Percentiles rank a stretch among this genome's conserved stretches.
Evolutionary conservation across 2,113 vertebrate genomes (phyloP).

Genomic region (Piaya cayana): DNA sequence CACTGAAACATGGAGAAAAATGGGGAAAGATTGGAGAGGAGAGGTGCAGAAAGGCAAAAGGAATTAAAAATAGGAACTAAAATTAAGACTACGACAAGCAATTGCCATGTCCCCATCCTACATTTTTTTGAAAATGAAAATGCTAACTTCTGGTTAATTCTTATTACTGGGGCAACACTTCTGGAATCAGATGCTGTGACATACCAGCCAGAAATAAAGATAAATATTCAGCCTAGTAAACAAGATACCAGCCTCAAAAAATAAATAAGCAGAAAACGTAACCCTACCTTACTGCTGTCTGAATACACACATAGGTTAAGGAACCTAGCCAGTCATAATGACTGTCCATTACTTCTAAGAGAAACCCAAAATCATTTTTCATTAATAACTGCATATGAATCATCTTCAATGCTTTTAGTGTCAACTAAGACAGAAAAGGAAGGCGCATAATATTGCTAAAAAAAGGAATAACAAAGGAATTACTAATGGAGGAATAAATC

Average conservation of each 20-base stretch:
- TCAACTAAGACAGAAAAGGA: not conserved
- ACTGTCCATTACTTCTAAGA: not conserved
- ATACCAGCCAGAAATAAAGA: not conserved
- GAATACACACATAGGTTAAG: not conserved
- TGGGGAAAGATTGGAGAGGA: not conserved
- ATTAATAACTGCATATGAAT: not conserved
- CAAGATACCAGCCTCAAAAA: constrained; percentile 6
- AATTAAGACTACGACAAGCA: not conserved
- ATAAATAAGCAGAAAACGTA: not conserved
- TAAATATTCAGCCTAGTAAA: not conserved
- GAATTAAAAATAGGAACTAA: not conserved
- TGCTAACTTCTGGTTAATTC: not conserved
- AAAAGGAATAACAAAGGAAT: not conserved
- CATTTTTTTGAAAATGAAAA: not conserved
- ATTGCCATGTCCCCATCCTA: not conserved
- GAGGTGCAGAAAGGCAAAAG: not conserved
- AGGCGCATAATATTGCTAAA: not conserved
- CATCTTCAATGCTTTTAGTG: not conserved
- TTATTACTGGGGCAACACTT: not conserved
- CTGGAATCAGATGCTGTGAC: not conserved
- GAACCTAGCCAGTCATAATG: not conserved
- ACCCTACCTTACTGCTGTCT: not conserved
- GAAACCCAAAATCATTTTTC: not conserved
- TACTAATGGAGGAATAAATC: not conserved
- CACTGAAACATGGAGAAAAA: not conserved